Conservation (phyloP, 1,140 invertebrate genomes). For the Lanistes nyassanus region DNA sequence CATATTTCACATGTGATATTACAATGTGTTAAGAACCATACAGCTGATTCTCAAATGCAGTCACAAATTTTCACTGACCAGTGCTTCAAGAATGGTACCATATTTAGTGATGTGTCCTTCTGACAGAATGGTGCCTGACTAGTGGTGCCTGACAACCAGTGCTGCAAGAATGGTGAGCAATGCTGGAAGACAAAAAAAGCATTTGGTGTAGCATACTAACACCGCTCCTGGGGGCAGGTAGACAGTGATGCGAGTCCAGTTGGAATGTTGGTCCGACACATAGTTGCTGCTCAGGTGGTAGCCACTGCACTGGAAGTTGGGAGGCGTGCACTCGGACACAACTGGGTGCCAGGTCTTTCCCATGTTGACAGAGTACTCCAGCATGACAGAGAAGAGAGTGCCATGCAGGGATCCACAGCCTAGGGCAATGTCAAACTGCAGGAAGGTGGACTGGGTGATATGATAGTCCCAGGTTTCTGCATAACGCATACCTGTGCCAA, state of each 20-base stretch:
- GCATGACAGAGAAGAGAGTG: slow-evolving; percentile 52
- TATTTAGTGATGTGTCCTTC: too few relatives aligned
- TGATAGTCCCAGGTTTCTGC: slow-evolving; percentile 69
- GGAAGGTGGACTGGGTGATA: slow-evolving; percentile 64
- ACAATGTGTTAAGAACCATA: too few relatives aligned
- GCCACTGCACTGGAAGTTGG: slow-evolving; percentile 64
- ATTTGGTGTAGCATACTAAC: slow-evolving; percentile 49
- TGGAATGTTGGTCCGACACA: slow-evolving; percentile 60
- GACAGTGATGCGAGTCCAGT: slow-evolving; percentile 67
- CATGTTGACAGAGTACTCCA: slow-evolving; percentile 68
- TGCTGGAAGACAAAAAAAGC: background rate
- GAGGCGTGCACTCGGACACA: slow-evolving; percentile 64
- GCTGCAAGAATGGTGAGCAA: background rate
- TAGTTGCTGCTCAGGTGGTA: slow-evolving; percentile 66
- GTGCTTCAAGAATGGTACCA: too few relatives aligned
- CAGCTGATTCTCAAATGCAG: too few relatives aligned
- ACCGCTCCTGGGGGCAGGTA: slow-evolving; percentile 63
- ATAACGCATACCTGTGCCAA: slow-evolving; percentile 49
- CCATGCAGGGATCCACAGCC: slow-evolving; percentile 60
- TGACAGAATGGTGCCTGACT: too few relatives aligned
- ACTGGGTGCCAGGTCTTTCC: slow-evolving; percentile 67
- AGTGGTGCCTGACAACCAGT: too few relatives aligned
- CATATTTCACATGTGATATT: too few relatives aligned
- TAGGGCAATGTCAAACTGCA: slow-evolving; percentile 69
- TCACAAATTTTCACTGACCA: too few relatives aligned